Base-by-base conservation (phyloP, 1,140 invertebrate species). In the Acromyrmex heyeri region DNA sequence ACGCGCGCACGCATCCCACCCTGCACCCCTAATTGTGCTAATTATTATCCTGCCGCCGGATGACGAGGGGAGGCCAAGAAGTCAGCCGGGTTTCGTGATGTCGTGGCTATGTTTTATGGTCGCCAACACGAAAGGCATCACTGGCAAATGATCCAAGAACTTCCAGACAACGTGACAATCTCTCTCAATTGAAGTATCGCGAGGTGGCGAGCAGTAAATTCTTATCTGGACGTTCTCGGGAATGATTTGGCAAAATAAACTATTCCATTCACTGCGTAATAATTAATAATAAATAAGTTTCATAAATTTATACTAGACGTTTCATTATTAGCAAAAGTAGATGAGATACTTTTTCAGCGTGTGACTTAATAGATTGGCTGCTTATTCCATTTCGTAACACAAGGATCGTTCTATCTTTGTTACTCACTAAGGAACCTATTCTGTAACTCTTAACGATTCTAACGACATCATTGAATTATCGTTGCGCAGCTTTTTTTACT, bases 11-110 rank as follows among this genome's bases (percentile, higher is more conserved):
- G 88, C 79, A 70, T 64, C 50, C 53, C 48, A 38, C 48, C 62
- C 27, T 57, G 64, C 78, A 53, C 67, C 62, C 88, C 83, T 89
- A 90, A 91, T 89, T 88, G 76, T 82, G 65, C 85, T 92, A 92
- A 92, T 92, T 92, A 91, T 92, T 91, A 91, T 91, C 85, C 86
- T 87, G 89, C 90, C 82, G 88, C 38, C 77, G 70, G 50, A 59
- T 59, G 38, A 69, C 50, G 27, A 72, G n/a, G 48, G 67, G 34
- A 38, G n/a, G 30, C 27, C 16, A 53, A 38, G 69, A 90, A 83
- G 85, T 73, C 88, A 27, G 67, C 21, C 57, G 6, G 73, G 67
- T 65, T 90, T 65, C 76, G 86, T 85, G 89, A 90, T 70, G 86
- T 90, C 81, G 75, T 55, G 57, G 55, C 67, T 61, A 70, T 44